Evolutionary conservation across 2,888 invertebrate genomes (phyloP).

Genomic region (Lysandra coridon): DNA sequence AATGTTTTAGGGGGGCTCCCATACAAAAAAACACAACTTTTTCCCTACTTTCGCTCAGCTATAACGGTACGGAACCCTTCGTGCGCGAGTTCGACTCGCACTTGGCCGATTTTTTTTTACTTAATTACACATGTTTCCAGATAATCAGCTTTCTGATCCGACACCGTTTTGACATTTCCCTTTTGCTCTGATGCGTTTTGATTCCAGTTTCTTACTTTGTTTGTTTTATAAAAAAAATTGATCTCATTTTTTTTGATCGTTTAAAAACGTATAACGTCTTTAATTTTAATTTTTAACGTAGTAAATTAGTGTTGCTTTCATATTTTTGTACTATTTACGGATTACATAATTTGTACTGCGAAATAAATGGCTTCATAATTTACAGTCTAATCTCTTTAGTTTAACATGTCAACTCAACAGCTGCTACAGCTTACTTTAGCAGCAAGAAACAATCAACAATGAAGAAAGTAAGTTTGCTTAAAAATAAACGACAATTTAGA

Average conservation of each 20-base stretch:
- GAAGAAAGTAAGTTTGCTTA: neutral
- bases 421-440: too few species aligned
- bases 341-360: neutral
- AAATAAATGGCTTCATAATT: neutral
- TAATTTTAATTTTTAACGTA: neutral
- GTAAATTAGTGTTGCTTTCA: neutral
- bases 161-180: neutral
- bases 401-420: neutral
- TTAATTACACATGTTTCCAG: neutral
- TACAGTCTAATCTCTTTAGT: neutral
- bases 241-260: neutral
- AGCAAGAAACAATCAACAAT: neutral
- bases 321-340: neutral
- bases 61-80: too few species aligned
- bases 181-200: neutral
- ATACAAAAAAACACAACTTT: too few species aligned
- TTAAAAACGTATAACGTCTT: neutral
- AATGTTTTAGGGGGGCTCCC: too few species aligned
- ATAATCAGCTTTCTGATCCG: constrained; percentile 3
- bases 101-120: neutral
- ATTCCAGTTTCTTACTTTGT: neutral
- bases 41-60: too few species aligned
- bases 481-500: neutral
- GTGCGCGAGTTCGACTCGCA: too few species aligned
- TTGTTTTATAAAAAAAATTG: neutral